phyloP scores from a whole-genome alignment of 2,888 invertebrate species.

The Tuta absoluta region DNA sequence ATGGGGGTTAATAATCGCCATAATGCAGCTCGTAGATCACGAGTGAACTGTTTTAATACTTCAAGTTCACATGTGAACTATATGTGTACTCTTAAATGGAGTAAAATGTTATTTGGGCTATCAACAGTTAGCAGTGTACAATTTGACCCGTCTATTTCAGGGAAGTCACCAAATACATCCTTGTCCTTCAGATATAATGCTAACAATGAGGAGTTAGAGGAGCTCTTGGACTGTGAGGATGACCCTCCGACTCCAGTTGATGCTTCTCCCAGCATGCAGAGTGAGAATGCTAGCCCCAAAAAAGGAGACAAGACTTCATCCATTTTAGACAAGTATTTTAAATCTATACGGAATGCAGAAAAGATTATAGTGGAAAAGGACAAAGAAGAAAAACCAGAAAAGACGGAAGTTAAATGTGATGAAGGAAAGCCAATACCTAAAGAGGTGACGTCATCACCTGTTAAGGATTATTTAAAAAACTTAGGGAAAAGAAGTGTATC shows the following conservation, averaged over 20 bases:
- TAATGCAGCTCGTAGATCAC: too few species aligned
- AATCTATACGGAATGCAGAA: slow-evolving; percentile 58
- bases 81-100: too few species aligned
- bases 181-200: slow-evolving; percentile 87
- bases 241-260: slow-evolving; percentile 76
- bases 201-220: slow-evolving; percentile 88
- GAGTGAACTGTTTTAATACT: too few species aligned
- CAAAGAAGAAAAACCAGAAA: slow-evolving; percentile 52
- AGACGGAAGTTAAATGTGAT: slow-evolving; percentile 56
- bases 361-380: slow-evolving; percentile 20
- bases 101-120: too few species aligned
- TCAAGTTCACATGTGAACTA: too few species aligned
- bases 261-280: slow-evolving; percentile 53
- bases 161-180: slow-evolving; percentile 73
- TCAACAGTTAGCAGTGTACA: slow-evolving; percentile 22
- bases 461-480: slow-evolving; percentile 81
- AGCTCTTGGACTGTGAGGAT: slow-evolving; percentile 84
- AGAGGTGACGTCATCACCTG: slow-evolving; percentile 73
- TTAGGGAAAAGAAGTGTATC: slow-evolving; percentile 84
- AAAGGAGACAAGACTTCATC: slow-evolving; percentile 70
- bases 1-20: too few species aligned
- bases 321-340: slow-evolving; percentile 77
- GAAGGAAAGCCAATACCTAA: slow-evolving; percentile 50
- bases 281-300: slow-evolving; percentile 71
- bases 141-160: slow-evolving; percentile 48